Evolutionary conservation across 2,797 vertebrate species (phyloP), one percentile per base, ranked within the genome.

Genomic region (Gadopsis marmoratus): DNA sequence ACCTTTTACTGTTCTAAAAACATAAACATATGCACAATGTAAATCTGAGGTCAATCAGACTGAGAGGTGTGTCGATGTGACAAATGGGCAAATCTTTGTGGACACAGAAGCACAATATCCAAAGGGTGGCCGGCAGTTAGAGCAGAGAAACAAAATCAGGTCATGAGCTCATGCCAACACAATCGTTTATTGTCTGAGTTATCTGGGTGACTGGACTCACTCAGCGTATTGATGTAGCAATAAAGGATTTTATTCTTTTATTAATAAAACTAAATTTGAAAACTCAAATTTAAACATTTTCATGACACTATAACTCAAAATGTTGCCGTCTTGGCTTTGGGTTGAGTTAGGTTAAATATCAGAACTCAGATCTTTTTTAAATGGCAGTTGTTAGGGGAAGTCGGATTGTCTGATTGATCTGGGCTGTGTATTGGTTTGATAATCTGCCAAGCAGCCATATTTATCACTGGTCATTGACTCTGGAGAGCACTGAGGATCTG

Each of bases 391-490:
- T 51, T 31, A n/a, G 6, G 37, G 21, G 45, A 60, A 50, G 14
- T 76, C 13, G 14, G 29, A 55, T 66, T 47, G 55, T 76, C 53
- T 26, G 3, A 77, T 73, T 70, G 82, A 90, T 75, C 65, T 39
- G 62, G 61, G 64, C 26, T 55, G 29, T 70, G 72, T 78, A 78
- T 86, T 77, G 70, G 59, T 83, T 82, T 81, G 81, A 78, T 71
- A 39, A 62, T 74, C 59, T 78, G 81, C 86, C 86, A 87, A 81
- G 61, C 68, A 71, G 80, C 75, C 77, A 72, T 89, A 88, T 93
- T 92, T 85, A 78, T 88, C 81, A 69, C 82, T 79, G 76, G 62
- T 71, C 81, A 71, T 51, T 85, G 86, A 77, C 82, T 89, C 84
- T 33, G 35, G 70, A 88, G 78, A 81, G 79, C 53, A 74, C 74